Conservation (phyloP, 2,888 invertebrate genomes). For the Ephialtes manifestator region DNA sequence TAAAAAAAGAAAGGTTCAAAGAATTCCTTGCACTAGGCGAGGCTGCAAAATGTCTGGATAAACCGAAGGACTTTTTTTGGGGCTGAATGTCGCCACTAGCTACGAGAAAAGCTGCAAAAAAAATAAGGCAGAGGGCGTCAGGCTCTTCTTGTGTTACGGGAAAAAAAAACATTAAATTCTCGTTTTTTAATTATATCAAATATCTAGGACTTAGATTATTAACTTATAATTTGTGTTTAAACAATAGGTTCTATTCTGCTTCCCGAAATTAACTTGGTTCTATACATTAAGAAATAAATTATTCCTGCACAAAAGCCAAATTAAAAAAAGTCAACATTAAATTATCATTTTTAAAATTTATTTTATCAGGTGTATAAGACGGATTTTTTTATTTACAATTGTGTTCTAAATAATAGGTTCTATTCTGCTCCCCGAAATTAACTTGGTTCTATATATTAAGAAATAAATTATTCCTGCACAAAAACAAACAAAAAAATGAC, state of each 20-base stretch:
- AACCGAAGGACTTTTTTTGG: slow-evolving; percentile 50
- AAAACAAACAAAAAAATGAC: slow-evolving; percentile 2
- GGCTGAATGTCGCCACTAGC: neutral
- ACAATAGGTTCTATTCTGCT: too few relatives aligned
- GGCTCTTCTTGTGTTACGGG: slow-evolving; percentile 34
- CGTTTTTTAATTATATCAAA: too few relatives aligned
- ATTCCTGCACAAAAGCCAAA: neutral
- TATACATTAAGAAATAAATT: neutral
- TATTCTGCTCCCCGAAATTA: too few relatives aligned
- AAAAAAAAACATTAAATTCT: too few relatives aligned
- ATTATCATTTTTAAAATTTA: too few relatives aligned
- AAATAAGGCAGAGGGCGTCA: neutral
- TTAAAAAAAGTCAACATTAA: too few relatives aligned
- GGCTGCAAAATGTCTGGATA: neutral
- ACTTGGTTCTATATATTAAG: neutral
- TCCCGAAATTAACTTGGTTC: neutral
- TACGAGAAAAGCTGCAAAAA: slow-evolving; percentile 20
- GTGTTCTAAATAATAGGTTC: too few relatives aligned
- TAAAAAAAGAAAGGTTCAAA: slow-evolving; percentile 21
- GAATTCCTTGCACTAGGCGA: neutral
- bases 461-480: neutral
- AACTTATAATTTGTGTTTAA: too few relatives aligned
- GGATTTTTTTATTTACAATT: too few relatives aligned
- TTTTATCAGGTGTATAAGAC: too few relatives aligned
- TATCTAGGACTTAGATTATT: too few relatives aligned